Conservation (phyloP, 2,113 vertebrate genomes). For the Siphamia tubifer region DNA sequence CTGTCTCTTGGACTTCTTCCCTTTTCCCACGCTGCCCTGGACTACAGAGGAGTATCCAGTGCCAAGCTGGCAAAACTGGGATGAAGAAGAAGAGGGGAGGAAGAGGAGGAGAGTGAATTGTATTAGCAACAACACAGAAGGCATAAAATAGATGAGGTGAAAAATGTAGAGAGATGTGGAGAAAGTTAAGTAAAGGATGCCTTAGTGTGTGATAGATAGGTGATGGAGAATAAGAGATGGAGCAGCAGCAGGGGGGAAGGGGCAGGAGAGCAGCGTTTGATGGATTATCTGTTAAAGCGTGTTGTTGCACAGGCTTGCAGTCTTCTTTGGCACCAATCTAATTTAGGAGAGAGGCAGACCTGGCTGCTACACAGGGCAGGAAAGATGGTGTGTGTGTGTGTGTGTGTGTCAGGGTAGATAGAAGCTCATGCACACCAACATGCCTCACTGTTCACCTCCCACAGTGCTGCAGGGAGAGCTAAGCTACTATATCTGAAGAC, state of each 20-base stretch:
- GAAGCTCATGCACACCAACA: conserved; percentile 15
- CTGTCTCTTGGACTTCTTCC: conserved; percentile 44
- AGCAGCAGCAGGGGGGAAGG: neutral
- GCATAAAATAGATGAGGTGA: neutral
- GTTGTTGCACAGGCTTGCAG: conserved; percentile 55
- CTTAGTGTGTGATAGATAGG: conserved; percentile 4
- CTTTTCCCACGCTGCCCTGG: conserved; percentile 66
- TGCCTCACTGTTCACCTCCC: conserved; percentile 36
- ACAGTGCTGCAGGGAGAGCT: conserved; percentile 1
- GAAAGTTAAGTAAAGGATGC: neutral
- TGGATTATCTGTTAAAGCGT: conserved; percentile 66
- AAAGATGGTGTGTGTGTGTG: neutral
- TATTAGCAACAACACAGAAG: conserved; percentile 3
- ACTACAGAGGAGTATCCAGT: conserved; percentile 21
- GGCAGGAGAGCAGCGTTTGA: conserved; percentile 19
- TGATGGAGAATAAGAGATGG: neutral
- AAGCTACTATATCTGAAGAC: neutral
- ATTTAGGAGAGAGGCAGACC: conserved; percentile 57
- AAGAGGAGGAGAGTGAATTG: neutral
- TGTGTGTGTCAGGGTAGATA: neutral
- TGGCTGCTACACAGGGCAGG: conserved; percentile 45
- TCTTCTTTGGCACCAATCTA: conserved; percentile 61
- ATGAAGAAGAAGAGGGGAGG: neutral
- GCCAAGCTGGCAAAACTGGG: conserved; percentile 63
- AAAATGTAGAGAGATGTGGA: neutral